These are phyloP conservation scores for Lophotriccus pileatus DNA, from an alignment of 2,797 vertebrate species.

Conservation along the genomic window DNA sequence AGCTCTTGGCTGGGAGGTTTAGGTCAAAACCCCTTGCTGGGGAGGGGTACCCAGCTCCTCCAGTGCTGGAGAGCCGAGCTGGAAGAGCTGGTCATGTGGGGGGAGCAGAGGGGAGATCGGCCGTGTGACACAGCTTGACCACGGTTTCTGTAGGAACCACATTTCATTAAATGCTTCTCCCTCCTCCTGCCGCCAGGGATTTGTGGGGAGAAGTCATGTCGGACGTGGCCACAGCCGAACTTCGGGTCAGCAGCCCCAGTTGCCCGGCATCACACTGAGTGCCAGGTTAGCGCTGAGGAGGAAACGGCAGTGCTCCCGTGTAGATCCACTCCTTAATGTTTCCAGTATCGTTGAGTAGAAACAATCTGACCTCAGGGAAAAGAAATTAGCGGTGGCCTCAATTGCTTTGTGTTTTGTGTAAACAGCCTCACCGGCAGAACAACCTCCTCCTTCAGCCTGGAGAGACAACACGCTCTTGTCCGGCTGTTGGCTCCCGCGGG, in stretches of 20 bases:
- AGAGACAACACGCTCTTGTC: slow-evolving; percentile 27
- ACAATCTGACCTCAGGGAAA: slow-evolving; percentile 57
- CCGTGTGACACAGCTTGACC: not conserved
- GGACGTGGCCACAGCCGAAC: not conserved
- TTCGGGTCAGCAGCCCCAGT: not conserved
- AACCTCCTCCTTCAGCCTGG: not conserved
- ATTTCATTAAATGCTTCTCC: not conserved
- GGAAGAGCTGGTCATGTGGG: not conserved
- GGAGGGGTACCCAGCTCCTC: not conserved
- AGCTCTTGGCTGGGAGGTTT: not conserved
- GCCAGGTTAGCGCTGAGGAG: not conserved
- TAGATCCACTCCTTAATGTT: not conserved
- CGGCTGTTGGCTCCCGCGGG: not conserved
- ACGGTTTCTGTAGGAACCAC: not conserved
- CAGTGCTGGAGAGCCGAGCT: not conserved
- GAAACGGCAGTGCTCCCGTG: not conserved
- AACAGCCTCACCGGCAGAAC: slow-evolving; percentile 43
- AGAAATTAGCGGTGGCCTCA: not conserved
- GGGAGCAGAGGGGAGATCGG: not conserved
- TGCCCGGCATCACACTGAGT: not conserved
- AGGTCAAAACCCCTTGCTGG: not conserved
- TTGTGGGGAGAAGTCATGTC: not conserved
- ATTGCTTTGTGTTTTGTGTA: slow-evolving; percentile 57
- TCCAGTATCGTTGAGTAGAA: slow-evolving; percentile 14
- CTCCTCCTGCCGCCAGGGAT: fast-evolving